Base-by-base conservation (phyloP, 1,140 invertebrate species). In the Cylas formicarius region DNA sequence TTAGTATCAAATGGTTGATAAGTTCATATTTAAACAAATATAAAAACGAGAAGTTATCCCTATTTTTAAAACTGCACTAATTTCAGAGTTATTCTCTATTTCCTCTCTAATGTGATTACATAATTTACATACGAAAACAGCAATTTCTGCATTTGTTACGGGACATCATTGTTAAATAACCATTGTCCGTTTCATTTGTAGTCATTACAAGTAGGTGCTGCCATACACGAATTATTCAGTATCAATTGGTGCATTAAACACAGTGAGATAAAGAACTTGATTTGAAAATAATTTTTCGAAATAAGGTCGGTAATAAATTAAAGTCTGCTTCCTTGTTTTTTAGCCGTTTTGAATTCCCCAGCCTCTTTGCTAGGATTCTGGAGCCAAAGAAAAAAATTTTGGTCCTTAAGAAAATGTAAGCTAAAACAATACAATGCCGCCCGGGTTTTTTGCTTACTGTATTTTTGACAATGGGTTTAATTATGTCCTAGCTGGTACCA, bases 321-420 rank as follows among this genome's bases (percentile, higher is more conserved):
- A n/a, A n/a, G n/a, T 48, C 38, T 41, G 38, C 37, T 48, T 48
- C 45, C 45, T 48, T 48, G 45, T 48, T 48, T 48, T 45, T 48
- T 48, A 48, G 45, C 29, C 10, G 29, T 41, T 9, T 48, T 48
- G 45, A 48, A 48, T 28, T 26, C 45, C 16, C 35, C 45, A 17
- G 37, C 45, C 2, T 38, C 45, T 36, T 38, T 48, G 11, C 40
- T 48, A 41, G 45, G 45, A 18, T 41, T 41, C 29, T 48, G 45
- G 45, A 48, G 31, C 23, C 40, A 48, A 48, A 38, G 37, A 48
- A 48, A 48, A 39, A 41, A 48, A 41, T 27, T 35, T 21, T 48
- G 35, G 35, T 48, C 45, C 11, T 36, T 48, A 36, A 33, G 27
- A 34, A 29, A 39, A 48, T 48, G 45, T 48, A 48, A 48, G 45